These are phyloP conservation scores for Zaprionus lachaisei DNA, from an alignment of 1,140 invertebrate species.

Conservation along the genomic window DNA sequence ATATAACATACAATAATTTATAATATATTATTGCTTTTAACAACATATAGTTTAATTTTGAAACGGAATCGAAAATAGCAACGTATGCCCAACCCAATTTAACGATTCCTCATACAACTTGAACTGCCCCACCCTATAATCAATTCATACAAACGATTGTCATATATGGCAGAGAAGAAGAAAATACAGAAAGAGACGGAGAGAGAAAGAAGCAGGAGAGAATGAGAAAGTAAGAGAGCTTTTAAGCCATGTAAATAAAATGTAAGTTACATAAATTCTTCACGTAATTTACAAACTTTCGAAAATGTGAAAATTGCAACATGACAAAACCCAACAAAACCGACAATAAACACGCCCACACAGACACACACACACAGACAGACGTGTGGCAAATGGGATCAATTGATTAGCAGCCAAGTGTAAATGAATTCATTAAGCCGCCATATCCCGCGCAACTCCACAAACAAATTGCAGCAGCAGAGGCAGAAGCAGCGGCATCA, in stretches of 20 bases:
- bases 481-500: slow-evolving; percentile 26
- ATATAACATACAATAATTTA: background rate
- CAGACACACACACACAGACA: slow-evolving; percentile 12
- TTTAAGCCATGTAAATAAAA: slow-evolving; percentile 12
- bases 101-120: background rate
- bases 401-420: slow-evolving; percentile 76
- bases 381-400: slow-evolving; percentile 62
- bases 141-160: slow-evolving; percentile 7
- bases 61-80: slow-evolving; percentile 7
- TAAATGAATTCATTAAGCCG: slow-evolving; percentile 74
- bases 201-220: background rate
- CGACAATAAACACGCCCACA: slow-evolving; percentile 31
- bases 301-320: slow-evolving; percentile 44
- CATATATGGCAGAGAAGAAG: background rate
- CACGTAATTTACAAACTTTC: slow-evolving; percentile 31
- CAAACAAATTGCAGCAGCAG: slow-evolving; percentile 4
- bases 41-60: background rate
- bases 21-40: too few species aligned
- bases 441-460: slow-evolving; percentile 4
- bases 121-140: slow-evolving; percentile 32
- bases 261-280: slow-evolving; percentile 29
- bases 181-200: background rate
- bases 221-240: background rate
- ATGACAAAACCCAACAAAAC: slow-evolving; percentile 15
- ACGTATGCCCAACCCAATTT: slow-evolving; percentile 1